Evolutionary conservation across 2,113 vertebrate species (phyloP), one percentile per base, ranked within the genome.

Genomic region (Petrocephalus zakoni): DNA sequence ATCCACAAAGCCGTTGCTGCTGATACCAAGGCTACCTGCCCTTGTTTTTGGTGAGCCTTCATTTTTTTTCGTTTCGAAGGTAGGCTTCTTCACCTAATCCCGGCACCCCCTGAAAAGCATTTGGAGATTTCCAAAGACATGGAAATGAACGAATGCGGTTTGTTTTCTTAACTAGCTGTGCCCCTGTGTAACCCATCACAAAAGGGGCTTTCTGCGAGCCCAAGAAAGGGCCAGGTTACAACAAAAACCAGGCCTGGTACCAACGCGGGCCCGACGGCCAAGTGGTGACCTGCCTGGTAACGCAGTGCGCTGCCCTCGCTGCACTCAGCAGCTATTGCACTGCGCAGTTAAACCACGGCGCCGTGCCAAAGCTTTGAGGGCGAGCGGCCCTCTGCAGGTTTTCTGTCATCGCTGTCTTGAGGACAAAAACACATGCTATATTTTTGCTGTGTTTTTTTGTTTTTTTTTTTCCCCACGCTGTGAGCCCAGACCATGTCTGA

Each of bases 201-300:
- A 55, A 84, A 85, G 51, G 6, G 51, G 37, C 25, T 10, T 83
- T 83, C 81, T 22, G 42, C n/a, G 81, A 83, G 46, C 81, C 55
- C 25, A 46, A 61, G 53, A 68, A 58, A 1, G 21, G 42, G 19
- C 19, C 19, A 46, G 19, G 55, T 78, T 78, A 19, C 34, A 42
- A 49, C 10, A 83, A 46, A 25, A 6, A 72, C 22, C 37, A 42
- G 53, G 82, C 88, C 58, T 68, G 83, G 49, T 84, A 55, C 58
- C 29, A 90, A 81, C 53, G 15, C 90, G 87, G 85, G 75, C 81
- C 42, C 47, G 55, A 49, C 53, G 88, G 51, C 29, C 9, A 49
- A 34, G 87, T 17, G 37, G 47, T 88, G 68, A 89, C 75, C 90
- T 90, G 89, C 89, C 88, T 89, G 86, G 88, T 89, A 72, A 90